Conservation (phyloP, 2,888 invertebrate species). For the Euproctis similis region DNA sequence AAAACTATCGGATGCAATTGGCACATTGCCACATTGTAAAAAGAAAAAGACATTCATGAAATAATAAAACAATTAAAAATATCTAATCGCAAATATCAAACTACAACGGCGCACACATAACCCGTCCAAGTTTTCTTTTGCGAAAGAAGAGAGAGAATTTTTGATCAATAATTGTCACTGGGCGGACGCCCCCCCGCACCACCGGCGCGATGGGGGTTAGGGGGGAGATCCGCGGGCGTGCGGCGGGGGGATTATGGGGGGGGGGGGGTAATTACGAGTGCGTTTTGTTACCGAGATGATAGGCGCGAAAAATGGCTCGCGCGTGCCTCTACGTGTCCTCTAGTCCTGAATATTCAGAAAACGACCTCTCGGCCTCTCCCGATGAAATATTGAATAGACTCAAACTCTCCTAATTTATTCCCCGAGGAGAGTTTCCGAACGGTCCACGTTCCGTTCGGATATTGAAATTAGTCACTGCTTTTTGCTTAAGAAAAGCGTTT, state of each 20-base stretch:
- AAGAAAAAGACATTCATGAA: no score
- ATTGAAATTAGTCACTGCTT: conserved; percentile 75
- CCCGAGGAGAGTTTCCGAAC: conserved; percentile 67
- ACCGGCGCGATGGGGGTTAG: conserved; percentile 20
- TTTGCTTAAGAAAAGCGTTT: conserved; percentile 69
- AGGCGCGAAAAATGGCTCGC: conserved; percentile 76
- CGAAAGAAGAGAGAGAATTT: conserved; percentile 80
- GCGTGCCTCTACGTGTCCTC: conserved; percentile 75
- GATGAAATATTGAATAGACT: conserved; percentile 75
- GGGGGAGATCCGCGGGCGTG: conserved; percentile 33
- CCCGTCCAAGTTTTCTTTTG: conserved; percentile 77
- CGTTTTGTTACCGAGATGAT: conserved; percentile 77
- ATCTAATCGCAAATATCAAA: conserved; percentile 71
- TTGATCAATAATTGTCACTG: conserved; percentile 83
- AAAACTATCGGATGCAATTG: no score
- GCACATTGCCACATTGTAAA: background rate
- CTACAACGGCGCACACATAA: conserved; percentile 67
- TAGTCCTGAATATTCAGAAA: conserved; percentile 74
- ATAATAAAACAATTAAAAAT: conserved; percentile 34
- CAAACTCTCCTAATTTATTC: conserved; percentile 76
- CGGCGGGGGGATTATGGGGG: conserved; percentile 23
- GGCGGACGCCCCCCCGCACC: conserved; percentile 56
- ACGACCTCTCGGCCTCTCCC: conserved; percentile 50
- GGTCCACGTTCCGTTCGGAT: conserved; percentile 66
- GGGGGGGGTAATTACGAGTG: conserved; percentile 74